Evolutionary conservation across 2,113 vertebrate species (phyloP).

Genomic region (Xerus inauris): DNA sequence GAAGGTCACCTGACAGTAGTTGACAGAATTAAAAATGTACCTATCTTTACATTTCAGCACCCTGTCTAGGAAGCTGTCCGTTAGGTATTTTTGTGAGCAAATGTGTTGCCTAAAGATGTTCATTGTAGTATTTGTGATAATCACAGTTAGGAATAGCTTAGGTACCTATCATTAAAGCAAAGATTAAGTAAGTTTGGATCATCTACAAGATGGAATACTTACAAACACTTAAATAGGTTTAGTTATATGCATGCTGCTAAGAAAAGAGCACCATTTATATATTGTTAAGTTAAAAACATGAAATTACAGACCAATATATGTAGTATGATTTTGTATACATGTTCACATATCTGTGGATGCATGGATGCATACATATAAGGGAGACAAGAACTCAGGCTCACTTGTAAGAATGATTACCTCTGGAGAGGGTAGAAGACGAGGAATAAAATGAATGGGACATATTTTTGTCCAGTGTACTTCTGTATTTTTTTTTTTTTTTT

Average conservation of each 20-base stretch:
- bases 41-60: not conserved
- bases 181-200: not conserved
- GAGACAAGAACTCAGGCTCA: not conserved
- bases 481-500: not conserved
- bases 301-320: not conserved
- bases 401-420: not conserved
- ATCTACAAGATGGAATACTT: slow-evolving; percentile 4
- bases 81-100: not conserved
- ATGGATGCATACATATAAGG: not conserved
- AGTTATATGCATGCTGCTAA: not conserved
- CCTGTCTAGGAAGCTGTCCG: not conserved
- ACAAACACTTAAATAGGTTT: not conserved
- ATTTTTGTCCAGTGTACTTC: not conserved
- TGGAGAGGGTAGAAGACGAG: not conserved
- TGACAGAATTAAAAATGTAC: slow-evolving; percentile 4
- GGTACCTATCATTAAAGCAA: not conserved
- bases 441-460: not conserved
- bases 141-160: not conserved
- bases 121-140: not conserved
- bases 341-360: not conserved
- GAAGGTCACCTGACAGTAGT: not conserved
- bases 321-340: not conserved
- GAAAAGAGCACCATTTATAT: not conserved
- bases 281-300: not conserved
- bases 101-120: not conserved